Evolutionary conservation across 53 echinoderm and acorn worm species (phyloP).

Genomic region (Luidia sarsii): DNA sequence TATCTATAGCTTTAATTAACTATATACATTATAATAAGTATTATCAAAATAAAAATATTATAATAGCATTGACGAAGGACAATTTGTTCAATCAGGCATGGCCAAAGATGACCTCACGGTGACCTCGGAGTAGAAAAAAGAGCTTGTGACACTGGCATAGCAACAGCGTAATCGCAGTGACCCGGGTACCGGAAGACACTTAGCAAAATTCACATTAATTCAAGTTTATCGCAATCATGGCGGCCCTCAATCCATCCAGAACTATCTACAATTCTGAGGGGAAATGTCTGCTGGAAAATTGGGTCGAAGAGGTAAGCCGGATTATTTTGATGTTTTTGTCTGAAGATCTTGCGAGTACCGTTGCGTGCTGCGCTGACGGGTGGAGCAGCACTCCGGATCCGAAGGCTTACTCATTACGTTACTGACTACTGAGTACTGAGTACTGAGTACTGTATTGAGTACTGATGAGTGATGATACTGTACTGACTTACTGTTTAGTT

Average conservation of each 20-base stretch:
- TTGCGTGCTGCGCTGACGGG: no score
- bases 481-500: no score
- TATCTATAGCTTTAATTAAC: no score
- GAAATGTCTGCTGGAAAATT: slow-evolving; percentile 93
- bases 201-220: neutral
- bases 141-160: slow-evolving; percentile 40
- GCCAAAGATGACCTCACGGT: slow-evolving; percentile 1
- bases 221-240: slow-evolving; percentile 4
- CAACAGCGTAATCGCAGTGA: slow-evolving; percentile 51
- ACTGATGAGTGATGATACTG: no score
- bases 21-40: no score
- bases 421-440: no score
- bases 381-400: no score
- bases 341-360: no score
- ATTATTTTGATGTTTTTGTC: no score
- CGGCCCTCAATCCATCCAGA: slow-evolving; percentile 58
- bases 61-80: neutral
- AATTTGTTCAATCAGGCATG: slow-evolving; percentile 7
- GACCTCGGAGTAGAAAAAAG: neutral
- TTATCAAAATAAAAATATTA: no score
- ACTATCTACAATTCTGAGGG: slow-evolving; percentile 92
- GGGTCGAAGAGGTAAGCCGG: slow-evolving; percentile 99
- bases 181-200: neutral
- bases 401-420: no score
- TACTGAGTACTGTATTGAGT: no score